Conservation (phyloP, 2,113 vertebrate genomes). For the Synchiropus splendidus region DNA sequence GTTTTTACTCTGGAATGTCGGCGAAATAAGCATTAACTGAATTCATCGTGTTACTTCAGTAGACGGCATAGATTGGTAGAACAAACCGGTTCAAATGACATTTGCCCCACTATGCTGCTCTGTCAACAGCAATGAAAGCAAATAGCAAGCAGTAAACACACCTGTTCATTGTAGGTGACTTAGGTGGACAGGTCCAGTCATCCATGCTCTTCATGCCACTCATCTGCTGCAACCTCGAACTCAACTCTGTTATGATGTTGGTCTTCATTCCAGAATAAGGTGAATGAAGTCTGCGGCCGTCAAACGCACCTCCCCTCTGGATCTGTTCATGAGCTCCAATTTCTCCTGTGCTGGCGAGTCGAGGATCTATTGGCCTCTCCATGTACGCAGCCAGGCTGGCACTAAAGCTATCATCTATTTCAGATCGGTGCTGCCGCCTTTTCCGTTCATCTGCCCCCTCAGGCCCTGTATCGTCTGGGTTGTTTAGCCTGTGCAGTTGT, state of each 20-base stretch:
- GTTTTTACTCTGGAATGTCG: no score
- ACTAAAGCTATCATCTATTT: constrained; percentile 51
- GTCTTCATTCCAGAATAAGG: constrained; percentile 79
- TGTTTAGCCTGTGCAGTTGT: constrained; percentile 48
- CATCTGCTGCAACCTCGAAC: constrained; percentile 88
- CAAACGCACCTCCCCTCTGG: constrained; percentile 43
- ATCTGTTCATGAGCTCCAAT: constrained; percentile 33
- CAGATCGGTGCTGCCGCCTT: constrained; percentile 28
- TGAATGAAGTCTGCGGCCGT: constrained; percentile 60
- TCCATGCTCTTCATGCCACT: constrained; percentile 68
- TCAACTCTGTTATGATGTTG: constrained; percentile 88
- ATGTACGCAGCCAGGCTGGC: constrained; percentile 53
- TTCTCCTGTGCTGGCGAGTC: constrained; percentile 46
- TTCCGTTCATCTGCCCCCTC: constrained; percentile 39
- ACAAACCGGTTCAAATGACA: no score
- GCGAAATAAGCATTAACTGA: no score
- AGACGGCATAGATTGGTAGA: no score
- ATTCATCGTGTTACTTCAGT: no score
- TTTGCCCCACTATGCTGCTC: no score
- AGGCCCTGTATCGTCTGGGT: constrained; percentile 39
- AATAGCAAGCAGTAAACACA: constrained; percentile 15
- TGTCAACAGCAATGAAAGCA: constrained; percentile 1
- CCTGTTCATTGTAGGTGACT: constrained; percentile 60
- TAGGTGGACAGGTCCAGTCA: constrained; percentile 61
- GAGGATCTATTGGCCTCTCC: constrained; percentile 52